phyloP scores from a whole-genome alignment of 2,113 vertebrate genomes.

The Lota lota region DNA sequence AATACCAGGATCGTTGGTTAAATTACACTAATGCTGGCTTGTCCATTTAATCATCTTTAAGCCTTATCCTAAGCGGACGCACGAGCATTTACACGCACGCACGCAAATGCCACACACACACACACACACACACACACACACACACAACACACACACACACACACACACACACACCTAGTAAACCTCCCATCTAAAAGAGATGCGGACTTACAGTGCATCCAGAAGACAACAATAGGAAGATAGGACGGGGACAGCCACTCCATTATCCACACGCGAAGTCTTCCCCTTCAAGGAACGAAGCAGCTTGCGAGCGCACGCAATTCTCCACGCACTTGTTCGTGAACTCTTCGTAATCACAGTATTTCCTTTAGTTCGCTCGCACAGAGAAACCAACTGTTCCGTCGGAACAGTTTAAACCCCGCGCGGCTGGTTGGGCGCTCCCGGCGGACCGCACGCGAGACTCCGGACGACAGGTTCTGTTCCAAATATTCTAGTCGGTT shows the following conservation, averaged over 20 bases:
- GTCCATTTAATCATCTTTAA: neutral
- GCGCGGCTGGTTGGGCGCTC: no score
- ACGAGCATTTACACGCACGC: conserved; percentile 6
- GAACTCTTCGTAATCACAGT: conserved; percentile 59
- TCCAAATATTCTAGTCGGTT: no score
- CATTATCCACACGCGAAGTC: conserved; percentile 48
- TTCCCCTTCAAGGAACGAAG: conserved; percentile 18
- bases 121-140: conserved; percentile 2
- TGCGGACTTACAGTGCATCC: conserved; percentile 64
- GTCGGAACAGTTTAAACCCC: no score
- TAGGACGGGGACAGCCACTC: conserved; percentile 58
- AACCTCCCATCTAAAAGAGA: neutral
- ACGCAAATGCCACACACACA: conserved; percentile 10
- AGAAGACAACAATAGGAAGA: conserved; percentile 50
- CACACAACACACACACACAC: conserved; percentile 12
- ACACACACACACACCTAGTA: neutral
- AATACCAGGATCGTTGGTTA: conserved; percentile 1
- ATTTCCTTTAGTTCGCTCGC: neutral
- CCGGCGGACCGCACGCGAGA: no score
- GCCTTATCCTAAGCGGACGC: neutral
- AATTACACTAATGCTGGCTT: neutral
- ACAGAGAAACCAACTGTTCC: no score
- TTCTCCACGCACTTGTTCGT: conserved; percentile 46
- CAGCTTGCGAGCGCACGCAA: conserved; percentile 34
- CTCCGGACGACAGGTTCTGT: no score